These are phyloP conservation scores for Baryphthengus martii DNA, from an alignment of 2,113 vertebrate genomes.

Conservation along the genomic window DNA sequence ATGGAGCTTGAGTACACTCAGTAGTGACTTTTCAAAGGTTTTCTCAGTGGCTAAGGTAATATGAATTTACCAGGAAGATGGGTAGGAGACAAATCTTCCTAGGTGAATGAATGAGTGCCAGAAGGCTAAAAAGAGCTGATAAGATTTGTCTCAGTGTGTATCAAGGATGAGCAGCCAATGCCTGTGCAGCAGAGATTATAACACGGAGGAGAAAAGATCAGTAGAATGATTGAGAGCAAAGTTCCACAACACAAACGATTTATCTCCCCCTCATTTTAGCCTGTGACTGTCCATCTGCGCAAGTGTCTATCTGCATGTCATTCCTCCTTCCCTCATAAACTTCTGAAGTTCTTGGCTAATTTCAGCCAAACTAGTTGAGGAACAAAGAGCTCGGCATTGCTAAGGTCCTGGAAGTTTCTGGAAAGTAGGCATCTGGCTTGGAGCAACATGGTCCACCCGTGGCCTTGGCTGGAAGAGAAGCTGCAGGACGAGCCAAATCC, in stretches of 20 bases:
- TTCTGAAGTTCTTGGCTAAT: constrained; percentile 38
- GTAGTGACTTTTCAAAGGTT: neutral
- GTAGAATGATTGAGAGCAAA: neutral
- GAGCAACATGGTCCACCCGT: neutral
- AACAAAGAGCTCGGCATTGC: neutral
- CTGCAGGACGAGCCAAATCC: neutral
- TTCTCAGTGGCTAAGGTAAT: neutral
- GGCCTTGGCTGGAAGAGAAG: neutral
- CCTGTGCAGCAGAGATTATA: neutral
- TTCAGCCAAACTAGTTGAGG: neutral
- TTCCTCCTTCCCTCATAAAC: neutral
- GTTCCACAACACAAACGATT: neutral
- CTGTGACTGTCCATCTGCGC: neutral
- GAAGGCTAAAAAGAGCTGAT: neutral
- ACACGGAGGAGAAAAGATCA: neutral
- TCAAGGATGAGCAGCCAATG: neutral
- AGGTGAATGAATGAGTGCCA: neutral
- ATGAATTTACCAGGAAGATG: neutral
- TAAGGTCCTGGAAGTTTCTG: neutral
- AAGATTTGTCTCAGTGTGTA: neutral
- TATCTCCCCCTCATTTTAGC: neutral
- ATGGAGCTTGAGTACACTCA: neutral
- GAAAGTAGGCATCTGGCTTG: neutral
- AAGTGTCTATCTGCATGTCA: neutral
- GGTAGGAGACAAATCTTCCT: neutral